These are phyloP conservation scores for Ammodytes dubius DNA, from an alignment of 2,113 vertebrate species.

Conservation along the genomic window DNA sequence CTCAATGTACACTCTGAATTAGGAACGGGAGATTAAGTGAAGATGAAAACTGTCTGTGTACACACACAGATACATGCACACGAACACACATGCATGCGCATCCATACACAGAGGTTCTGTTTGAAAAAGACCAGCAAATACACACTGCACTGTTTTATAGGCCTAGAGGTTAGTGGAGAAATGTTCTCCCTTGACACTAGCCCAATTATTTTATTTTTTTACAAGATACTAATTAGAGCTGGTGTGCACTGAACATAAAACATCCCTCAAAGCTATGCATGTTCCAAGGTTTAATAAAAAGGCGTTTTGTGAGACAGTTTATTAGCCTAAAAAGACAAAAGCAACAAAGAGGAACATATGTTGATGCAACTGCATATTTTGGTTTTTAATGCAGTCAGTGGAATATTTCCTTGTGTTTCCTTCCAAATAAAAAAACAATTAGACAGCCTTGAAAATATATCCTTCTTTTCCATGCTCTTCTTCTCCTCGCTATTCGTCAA, in stretches of 20 bases:
- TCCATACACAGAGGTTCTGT: neutral
- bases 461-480: constrained; percentile 8
- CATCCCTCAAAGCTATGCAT: constrained; percentile 4
- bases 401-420: constrained; percentile 15
- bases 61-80: constrained; percentile 33
- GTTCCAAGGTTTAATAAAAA: constrained; percentile 1
- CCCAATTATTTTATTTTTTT: constrained; percentile 10
- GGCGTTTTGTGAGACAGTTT: neutral
- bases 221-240: constrained; percentile 32
- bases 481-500: constrained; percentile 41
- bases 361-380: neutral
- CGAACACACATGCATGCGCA: constrained; percentile 1
- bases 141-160: constrained; percentile 50
- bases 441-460: constrained; percentile 52
- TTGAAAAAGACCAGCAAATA: constrained; percentile 33
- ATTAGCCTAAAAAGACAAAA: constrained; percentile 1
- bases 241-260: neutral
- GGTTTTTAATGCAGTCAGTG: neutral
- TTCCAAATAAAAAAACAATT: constrained; percentile 51
- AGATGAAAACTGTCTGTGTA: constrained; percentile 75
- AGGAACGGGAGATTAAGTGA: constrained; percentile 81
- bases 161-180: constrained; percentile 37
- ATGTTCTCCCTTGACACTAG: constrained; percentile 25
- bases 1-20: constrained; percentile 83
- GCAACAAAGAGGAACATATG: constrained; percentile 1